Evolutionary conservation across 2,113 vertebrate genomes (phyloP), one percentile per base, ranked within the genome.

Genomic region (Cairina moschata): DNA sequence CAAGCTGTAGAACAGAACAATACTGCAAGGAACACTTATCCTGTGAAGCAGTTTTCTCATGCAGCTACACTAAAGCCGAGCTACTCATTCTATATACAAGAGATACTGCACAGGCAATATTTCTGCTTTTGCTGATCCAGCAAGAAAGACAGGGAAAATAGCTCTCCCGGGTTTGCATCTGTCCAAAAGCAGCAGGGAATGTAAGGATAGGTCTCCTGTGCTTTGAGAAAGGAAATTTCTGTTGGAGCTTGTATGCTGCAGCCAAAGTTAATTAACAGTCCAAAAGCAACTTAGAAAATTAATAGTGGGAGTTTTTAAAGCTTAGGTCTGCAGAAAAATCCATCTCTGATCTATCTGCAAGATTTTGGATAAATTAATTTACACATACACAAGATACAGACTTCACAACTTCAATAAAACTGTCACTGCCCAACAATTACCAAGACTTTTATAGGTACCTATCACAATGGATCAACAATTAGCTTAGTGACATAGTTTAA

Each of bases 141-240:
- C 92, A 95, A 91, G 86, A 94, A 38, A 68, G 81, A 67, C 55
- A 88, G 88, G n/a, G 44, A 52, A 76, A 90, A 90, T 88, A 88
- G 56, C 79, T 95, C 94, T 96, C 94, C 79, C 88, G 91, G 86
- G 93, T 68, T 81, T 88, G 68, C 90, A 88, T 72, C 79, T 86
- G 83, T 94, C 91, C 93, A 96, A 96, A 93, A 97, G 90, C 95
- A 96, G 91, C 85, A 81, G 95, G 95, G 91, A 88, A 88, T 58
- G 68, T 94, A 91, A 94, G 93, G 94, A 96, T 88, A 95, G 68
- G 80, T 93, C 93, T 90, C 83, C 42, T 23, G 91, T 90, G 93
- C 56, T 38, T 93, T 91, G 65, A 88, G 88, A 78, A 93, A 86
- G 83, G 65, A 94, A 86, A 46, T 74, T 90, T 94, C 67, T 93